Conservation (phyloP, 2,888 invertebrate genomes). For the Azorinus chamasolen region DNA sequence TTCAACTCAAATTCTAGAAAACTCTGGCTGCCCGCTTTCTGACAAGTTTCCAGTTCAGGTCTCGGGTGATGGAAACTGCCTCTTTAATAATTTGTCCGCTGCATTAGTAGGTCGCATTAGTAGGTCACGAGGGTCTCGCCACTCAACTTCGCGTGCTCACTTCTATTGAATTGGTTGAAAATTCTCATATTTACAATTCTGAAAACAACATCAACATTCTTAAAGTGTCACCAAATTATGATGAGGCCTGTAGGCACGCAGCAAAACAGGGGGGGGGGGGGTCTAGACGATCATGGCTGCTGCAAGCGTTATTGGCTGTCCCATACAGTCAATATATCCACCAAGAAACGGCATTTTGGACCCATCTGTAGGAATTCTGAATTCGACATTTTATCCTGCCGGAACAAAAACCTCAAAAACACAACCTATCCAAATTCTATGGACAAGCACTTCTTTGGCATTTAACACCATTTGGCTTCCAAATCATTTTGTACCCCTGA, state of each 20-base stretch:
- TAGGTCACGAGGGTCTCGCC: conserved; percentile 2
- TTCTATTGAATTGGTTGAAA: too few relatives aligned
- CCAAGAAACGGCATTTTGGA: conserved; percentile 10
- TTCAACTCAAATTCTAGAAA: not conserved
- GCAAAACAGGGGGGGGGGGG: not conserved
- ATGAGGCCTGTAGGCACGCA: not conserved
- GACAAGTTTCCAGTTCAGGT: not conserved
- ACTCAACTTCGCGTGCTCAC: too few relatives aligned
- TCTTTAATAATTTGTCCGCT: conserved; percentile 5
- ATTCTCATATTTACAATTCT: not conserved
- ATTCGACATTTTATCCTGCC: not conserved
- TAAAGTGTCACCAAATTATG: conserved; percentile 6
- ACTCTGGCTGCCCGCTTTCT: not conserved
- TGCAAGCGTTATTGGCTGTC: conserved; percentile 1
- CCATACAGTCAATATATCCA: conserved; percentile 6
- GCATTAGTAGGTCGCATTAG: conserved; percentile 8
- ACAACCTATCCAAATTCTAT: not conserved
- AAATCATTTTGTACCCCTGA: conserved; percentile 1
- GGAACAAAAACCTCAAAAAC: not conserved
- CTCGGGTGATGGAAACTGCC: conserved; percentile 8
- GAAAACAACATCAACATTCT: not conserved
- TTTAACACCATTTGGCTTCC: not conserved
- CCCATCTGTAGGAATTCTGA: conserved; percentile 2
- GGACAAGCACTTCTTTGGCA: too few relatives aligned
- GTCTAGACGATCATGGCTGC: conserved; percentile 7